Percentiles rank a stretch among this genome's conserved stretches.
These are phyloP conservation scores for Onychomys torridus DNA, from an alignment of 2,797 vertebrate genomes.

Conservation along the genomic window DNA sequence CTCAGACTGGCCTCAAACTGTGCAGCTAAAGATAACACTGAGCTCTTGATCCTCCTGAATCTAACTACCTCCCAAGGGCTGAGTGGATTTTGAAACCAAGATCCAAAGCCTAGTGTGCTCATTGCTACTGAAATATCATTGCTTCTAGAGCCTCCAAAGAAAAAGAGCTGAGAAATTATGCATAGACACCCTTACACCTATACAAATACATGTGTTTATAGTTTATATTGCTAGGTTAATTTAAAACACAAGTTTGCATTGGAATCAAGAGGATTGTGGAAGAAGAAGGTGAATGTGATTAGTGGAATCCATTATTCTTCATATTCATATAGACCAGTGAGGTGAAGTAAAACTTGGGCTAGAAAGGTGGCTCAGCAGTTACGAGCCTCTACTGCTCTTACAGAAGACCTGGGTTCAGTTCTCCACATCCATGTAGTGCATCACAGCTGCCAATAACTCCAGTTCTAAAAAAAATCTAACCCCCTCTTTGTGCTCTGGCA, in stretches of 20 bases:
- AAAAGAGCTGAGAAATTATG: background rate
- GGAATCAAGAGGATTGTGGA: background rate
- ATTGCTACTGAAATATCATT: background rate
- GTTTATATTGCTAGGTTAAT: background rate
- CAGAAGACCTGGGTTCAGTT: background rate
- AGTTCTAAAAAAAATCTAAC: background rate
- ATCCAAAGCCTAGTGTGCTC: background rate
- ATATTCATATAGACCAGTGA: background rate
- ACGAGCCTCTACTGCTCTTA: background rate
- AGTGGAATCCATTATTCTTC: background rate
- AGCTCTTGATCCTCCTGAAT: background rate
- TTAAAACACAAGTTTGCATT: background rate
- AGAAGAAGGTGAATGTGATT: background rate
- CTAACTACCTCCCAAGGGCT: background rate
- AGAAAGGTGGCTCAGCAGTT: background rate
- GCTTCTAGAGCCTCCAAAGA: background rate
- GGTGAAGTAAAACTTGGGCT: background rate
- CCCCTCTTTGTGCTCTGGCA: background rate
- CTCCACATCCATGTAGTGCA: background rate
- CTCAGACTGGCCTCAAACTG: background rate
- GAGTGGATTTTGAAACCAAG: background rate
- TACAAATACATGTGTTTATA: background rate
- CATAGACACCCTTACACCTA: background rate
- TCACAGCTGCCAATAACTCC: background rate
- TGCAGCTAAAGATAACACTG: background rate